Evolutionary conservation across 2,113 vertebrate genomes (phyloP).

Genomic region (Haemorhous mexicanus): DNA sequence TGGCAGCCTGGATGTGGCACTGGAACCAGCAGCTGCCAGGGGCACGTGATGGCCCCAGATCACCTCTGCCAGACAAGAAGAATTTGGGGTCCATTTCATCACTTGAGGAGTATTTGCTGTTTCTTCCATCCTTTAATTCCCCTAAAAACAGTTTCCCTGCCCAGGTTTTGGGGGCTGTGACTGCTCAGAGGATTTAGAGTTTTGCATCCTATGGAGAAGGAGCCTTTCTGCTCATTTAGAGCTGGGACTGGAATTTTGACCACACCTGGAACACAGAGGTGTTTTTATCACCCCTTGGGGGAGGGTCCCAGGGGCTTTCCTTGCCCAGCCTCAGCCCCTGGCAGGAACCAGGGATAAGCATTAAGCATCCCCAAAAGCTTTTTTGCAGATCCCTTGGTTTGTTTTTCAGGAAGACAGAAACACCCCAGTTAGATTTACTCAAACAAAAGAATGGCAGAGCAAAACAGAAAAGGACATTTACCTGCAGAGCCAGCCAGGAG

Average conservation of each 20-base stretch:
- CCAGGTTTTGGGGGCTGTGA: neutral
- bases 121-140: neutral
- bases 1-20: neutral
- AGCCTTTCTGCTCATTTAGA: neutral
- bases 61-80: neutral
- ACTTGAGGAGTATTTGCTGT: neutral
- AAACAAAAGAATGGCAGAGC: neutral
- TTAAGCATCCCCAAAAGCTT: neutral
- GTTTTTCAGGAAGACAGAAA: neutral
- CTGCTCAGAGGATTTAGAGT: neutral
- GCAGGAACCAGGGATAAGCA: neutral
- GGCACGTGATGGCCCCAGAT: accelerated
- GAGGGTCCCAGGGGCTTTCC: neutral
- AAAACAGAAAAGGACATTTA: neutral
- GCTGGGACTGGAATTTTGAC: neutral
- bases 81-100: accelerated
- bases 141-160: neutral
- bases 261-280: neutral
- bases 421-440: neutral
- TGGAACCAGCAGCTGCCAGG: neutral
- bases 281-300: accelerated
- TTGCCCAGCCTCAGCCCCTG: neutral
- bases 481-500: neutral
- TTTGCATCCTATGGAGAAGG: neutral
- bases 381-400: too few species aligned